phyloP scores from a whole-genome alignment of 2,797 vertebrate genomes.

The Pyrocephalus nanus region DNA sequence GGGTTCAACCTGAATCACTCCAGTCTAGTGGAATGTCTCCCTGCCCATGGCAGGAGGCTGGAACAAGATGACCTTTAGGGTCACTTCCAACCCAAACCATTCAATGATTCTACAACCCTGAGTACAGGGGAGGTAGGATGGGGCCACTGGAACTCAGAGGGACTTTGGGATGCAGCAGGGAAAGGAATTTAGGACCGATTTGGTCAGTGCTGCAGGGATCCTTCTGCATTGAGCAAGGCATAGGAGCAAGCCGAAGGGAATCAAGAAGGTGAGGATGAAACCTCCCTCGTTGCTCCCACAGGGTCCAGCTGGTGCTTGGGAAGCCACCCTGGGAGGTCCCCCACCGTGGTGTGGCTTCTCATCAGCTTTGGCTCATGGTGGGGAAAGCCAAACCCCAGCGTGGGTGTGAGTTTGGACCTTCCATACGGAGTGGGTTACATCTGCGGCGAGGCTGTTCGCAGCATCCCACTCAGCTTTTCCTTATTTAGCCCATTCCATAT shows the following conservation, averaged over 20 bases:
- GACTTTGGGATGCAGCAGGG: neutral
- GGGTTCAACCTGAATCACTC: neutral
- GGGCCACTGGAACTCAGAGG: accelerated
- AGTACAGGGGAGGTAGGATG: neutral
- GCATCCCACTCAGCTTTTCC: conserved; percentile 39
- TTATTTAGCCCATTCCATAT: neutral
- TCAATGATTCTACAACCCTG: neutral
- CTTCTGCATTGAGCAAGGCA: accelerated
- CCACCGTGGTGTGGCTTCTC: accelerated
- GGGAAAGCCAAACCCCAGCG: conserved; percentile 1
- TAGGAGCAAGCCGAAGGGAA: neutral
- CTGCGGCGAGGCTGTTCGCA: neutral
- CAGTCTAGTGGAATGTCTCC: neutral
- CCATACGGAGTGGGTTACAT: neutral
- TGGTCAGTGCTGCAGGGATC: neutral
- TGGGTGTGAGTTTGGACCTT: neutral
- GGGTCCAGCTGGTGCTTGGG: neutral
- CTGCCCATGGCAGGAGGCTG: neutral
- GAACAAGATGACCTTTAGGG: accelerated
- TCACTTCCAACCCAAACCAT: neutral
- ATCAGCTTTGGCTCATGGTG: neutral
- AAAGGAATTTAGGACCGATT: neutral
- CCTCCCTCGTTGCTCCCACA: accelerated
- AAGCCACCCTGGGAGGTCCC: neutral
- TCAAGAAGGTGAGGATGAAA: neutral